Evolutionary conservation across 2,888 invertebrate species (phyloP).

Genomic region (Ferdinandea cuprea): DNA sequence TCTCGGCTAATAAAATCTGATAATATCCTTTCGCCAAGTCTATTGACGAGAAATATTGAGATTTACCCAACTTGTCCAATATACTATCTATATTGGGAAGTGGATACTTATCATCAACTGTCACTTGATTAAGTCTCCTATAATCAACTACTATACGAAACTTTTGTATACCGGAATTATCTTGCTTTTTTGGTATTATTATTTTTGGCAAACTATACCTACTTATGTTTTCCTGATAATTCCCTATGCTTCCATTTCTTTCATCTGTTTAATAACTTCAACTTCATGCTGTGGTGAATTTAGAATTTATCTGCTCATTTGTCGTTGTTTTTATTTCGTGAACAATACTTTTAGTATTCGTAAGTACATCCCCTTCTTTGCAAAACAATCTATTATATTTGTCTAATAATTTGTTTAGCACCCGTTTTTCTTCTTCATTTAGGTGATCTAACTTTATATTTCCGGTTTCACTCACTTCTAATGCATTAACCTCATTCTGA

Average conservation of each 20-base stretch:
- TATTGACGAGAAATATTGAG: conserved; percentile 31
- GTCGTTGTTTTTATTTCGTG: not conserved
- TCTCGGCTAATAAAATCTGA: not conserved
- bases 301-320: conserved; percentile 19
- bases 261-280: conserved; percentile 14
- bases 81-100: conserved; percentile 19
- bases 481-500: not conserved
- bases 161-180: conserved; percentile 14
- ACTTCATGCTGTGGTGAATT: conserved; percentile 16
- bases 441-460: conserved; percentile 2
- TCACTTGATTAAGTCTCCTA: not conserved
- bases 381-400: not conserved
- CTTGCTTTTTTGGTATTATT: conserved; percentile 2
- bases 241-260: conserved; percentile 23
- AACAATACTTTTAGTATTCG: not conserved
- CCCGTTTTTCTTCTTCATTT: not conserved
- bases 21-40: conserved; percentile 39
- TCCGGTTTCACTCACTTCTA: not conserved
- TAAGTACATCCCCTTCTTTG: not conserved
- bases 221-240: conserved; percentile 28
- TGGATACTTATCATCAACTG: conserved; percentile 34
- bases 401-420: not conserved
- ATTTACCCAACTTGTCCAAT: conserved; percentile 24
- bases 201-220: conserved; percentile 8
- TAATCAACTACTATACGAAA: conserved; percentile 4